These are phyloP conservation scores for Villa cingulata DNA, from an alignment of 2,888 invertebrate genomes.

Conservation along the genomic window DNA sequence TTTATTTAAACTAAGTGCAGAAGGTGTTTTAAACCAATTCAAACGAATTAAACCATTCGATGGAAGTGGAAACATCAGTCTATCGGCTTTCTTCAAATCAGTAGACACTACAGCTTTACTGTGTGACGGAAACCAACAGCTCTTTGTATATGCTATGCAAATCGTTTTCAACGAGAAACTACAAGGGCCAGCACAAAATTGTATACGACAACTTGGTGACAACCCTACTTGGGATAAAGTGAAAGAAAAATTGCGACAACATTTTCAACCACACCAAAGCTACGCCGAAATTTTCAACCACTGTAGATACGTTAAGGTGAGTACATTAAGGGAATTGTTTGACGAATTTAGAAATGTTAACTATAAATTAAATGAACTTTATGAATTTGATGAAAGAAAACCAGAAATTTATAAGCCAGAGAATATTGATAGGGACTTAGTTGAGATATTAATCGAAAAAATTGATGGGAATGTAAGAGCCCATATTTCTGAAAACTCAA, in stretches of 20 bases:
- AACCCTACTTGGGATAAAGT: slow-evolving; percentile 1
- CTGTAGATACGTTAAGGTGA: neutral
- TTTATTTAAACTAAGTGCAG: too few relatives aligned
- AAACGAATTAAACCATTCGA: too few relatives aligned
- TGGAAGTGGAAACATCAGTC: too few relatives aligned
- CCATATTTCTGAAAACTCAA: too few relatives aligned
- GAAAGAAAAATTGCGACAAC: neutral
- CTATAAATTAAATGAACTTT: neutral
- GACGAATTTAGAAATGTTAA: neutral
- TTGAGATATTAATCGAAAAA: neutral
- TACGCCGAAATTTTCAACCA: slow-evolving; percentile 1
- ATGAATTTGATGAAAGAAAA: neutral
- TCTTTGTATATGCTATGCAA: too few relatives aligned
- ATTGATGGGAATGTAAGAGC: neutral
- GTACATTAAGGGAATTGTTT: slow-evolving; percentile 1
- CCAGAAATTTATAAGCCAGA: neutral
- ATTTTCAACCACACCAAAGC: neutral
- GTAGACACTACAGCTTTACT: too few relatives aligned
- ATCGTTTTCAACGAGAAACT: too few relatives aligned
- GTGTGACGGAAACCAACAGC: too few relatives aligned
- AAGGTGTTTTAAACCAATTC: too few relatives aligned
- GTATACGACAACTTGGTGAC: too few relatives aligned
- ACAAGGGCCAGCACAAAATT: too few relatives aligned
- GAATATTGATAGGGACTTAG: neutral
- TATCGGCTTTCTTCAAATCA: too few relatives aligned